phyloP scores from a whole-genome alignment of 92 coral and sea anemone genomes.

The Bergia sp. region DNA sequence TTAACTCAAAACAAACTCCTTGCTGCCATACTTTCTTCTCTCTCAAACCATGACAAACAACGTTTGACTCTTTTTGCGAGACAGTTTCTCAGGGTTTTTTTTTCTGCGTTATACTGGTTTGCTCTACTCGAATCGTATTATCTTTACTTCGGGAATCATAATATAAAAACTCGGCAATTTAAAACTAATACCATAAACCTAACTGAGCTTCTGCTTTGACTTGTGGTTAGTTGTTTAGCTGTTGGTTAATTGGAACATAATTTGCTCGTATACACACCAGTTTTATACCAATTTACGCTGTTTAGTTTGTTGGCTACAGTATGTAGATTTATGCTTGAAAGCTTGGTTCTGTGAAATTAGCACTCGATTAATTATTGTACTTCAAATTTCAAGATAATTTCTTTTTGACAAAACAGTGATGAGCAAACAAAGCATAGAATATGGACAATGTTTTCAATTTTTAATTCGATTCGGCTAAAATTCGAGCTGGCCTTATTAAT shows the following conservation, averaged over 20 bases:
- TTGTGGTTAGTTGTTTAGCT: conserved; percentile 20
- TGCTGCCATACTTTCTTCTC: background rate
- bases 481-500: background rate
- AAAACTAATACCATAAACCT: background rate
- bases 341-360: too few species aligned
- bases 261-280: background rate
- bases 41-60: background rate
- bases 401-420: background rate
- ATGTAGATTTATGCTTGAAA: background rate
- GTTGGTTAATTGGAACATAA: background rate
- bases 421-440: background rate
- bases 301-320: background rate
- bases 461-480: background rate
- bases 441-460: too few species aligned
- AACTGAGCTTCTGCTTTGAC: background rate
- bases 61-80: background rate
- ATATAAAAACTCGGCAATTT: background rate
- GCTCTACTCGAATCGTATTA: background rate
- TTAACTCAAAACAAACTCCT: background rate
- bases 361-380: too few species aligned
- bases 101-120: too few species aligned
- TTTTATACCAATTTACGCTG: background rate
- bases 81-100: background rate
- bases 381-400: background rate
- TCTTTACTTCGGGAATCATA: background rate